Evolutionary conservation across 2,888 invertebrate genomes (phyloP).

Genomic region (Tricholauxania praeusta): DNA sequence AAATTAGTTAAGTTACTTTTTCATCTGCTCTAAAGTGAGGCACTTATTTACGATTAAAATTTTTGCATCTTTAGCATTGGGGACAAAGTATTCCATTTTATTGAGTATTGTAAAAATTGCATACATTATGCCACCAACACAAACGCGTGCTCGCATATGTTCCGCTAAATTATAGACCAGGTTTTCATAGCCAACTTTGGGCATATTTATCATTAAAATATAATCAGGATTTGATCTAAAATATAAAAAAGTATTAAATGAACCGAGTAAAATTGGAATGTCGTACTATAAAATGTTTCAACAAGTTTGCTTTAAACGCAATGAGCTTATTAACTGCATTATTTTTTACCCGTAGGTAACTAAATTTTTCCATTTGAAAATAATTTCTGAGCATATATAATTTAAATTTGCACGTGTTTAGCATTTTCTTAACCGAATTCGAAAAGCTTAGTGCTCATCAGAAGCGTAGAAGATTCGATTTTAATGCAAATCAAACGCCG

Average conservation of each 20-base stretch:
- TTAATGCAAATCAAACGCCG: no score
- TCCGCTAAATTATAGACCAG: conserved; percentile 7
- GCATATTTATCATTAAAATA: neutral
- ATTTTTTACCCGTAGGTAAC: no score
- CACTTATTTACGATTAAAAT: conserved; percentile 14
- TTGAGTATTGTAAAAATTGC: conserved; percentile 8
- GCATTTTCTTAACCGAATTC: no score
- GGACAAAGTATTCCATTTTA: conserved; percentile 7
- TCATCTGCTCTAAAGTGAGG: conserved; percentile 18
- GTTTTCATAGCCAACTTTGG: conserved; percentile 28
- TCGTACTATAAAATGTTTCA: no score
- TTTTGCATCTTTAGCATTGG: conserved; percentile 10
- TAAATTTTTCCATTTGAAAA: no score
- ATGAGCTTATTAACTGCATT: no score
- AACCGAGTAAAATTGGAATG: no score
- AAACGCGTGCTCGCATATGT: conserved; percentile 8
- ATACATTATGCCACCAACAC: conserved; percentile 11
- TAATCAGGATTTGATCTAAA: conserved; percentile 33
- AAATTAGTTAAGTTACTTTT: conserved; percentile 11
- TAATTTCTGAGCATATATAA: no score
- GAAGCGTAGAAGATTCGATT: no score
- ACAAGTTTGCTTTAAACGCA: no score
- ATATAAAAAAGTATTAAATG: conserved; percentile 4
- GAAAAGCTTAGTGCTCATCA: no score
- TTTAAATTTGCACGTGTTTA: no score